phyloP scores from a whole-genome alignment of 2,113 vertebrate species.

The Clarias gariepinus region DNA sequence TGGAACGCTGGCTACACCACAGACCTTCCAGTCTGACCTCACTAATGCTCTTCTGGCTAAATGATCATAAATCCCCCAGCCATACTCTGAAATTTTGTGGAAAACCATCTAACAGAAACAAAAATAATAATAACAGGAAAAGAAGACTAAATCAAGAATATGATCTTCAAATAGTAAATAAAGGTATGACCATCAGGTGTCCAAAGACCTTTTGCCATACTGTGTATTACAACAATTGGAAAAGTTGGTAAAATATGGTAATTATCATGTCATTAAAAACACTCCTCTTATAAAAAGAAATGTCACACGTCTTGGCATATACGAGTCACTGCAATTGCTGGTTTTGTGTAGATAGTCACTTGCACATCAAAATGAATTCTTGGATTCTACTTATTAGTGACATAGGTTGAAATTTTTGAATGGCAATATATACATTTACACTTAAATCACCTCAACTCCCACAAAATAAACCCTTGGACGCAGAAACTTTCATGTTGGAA shows the following conservation, averaged over 20 bases:
- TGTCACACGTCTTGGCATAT: not conserved
- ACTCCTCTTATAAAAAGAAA: not conserved
- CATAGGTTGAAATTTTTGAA: not conserved
- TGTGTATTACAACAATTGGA: not conserved
- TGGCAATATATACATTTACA: not conserved
- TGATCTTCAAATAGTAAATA: not conserved
- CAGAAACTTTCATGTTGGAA: not conserved
- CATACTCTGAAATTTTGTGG: not conserved
- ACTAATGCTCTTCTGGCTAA: not conserved
- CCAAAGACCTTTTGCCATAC: not conserved
- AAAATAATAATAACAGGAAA: not conserved
- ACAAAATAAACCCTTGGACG: not conserved
- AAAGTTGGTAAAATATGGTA: not conserved
- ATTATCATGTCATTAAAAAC: not conserved
- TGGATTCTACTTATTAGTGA: no score
- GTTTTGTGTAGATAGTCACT: not conserved
- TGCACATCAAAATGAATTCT: not conserved
- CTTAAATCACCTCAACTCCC: not conserved
- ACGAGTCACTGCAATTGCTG: not conserved
- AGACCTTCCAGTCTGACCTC: not conserved
- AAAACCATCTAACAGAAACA: not conserved
- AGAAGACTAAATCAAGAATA: not conserved
- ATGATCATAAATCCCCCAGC: not conserved
- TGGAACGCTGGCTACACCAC: not conserved
- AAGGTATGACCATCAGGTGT: not conserved